Conservation (phyloP, 2,797 vertebrate genomes). For the Rallus crepitans region DNA sequence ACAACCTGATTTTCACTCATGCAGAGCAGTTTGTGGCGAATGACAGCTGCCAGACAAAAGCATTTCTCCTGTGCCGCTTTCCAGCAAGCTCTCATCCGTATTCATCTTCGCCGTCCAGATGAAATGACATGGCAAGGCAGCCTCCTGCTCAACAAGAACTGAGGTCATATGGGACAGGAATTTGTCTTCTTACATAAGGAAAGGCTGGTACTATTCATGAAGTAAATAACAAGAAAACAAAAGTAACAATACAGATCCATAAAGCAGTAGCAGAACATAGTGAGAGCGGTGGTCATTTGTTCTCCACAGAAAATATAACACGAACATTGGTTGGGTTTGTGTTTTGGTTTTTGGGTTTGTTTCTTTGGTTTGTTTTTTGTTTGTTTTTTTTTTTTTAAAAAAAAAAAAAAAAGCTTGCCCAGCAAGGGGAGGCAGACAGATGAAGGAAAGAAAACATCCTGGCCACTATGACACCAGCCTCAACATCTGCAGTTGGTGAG, state of each 20-base stretch:
- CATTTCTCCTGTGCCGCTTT: not conserved
- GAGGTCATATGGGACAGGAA: not conserved
- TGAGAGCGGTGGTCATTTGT: not conserved
- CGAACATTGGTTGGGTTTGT: not conserved
- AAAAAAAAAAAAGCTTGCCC: not conserved
- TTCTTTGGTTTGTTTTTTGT: too few species aligned
- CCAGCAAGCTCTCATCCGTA: not conserved
- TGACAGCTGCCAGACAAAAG: not conserved
- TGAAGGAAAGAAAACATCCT: conserved; percentile 49
- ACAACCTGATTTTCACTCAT: not conserved
- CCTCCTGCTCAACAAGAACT: not conserved
- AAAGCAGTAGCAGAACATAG: not conserved
- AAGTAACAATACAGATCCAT: not conserved
- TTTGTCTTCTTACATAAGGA: not conserved
- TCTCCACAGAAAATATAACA: not conserved
- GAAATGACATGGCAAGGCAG: not conserved
- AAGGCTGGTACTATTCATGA: not conserved
- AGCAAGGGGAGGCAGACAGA: not conserved
- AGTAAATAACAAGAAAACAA: not conserved
- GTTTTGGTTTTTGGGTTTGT: too few species aligned
- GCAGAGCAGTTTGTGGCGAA: not conserved
- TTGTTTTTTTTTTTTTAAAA: too few species aligned
- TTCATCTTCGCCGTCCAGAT: not conserved
- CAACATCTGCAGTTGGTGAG: conserved; percentile 30
- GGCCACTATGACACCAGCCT: not conserved